phyloP scores from a whole-genome alignment of 2,888 invertebrate genomes.

The Chelonus formosanus region DNA sequence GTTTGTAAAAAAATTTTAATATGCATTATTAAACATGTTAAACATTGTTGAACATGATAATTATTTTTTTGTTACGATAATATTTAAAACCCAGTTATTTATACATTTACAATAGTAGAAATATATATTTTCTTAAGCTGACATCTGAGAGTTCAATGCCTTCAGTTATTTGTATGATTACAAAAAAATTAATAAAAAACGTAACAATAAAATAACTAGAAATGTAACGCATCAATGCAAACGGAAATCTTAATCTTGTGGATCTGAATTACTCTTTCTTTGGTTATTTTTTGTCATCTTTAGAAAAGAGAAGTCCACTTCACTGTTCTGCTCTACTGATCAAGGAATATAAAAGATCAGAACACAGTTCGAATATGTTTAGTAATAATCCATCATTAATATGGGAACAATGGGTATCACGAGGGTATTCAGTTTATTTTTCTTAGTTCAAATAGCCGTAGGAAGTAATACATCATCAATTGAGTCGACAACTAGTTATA shows the following conservation, averaged over 20 bases:
- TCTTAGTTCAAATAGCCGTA: not conserved
- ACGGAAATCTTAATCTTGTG: slow-evolving; percentile 40
- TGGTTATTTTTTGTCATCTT: slow-evolving; percentile 56
- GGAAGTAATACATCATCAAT: not conserved
- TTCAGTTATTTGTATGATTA: slow-evolving; percentile 19
- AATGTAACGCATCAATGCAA: slow-evolving; percentile 44
- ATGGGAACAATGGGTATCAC: slow-evolving; percentile 12
- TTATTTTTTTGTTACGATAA: too few species aligned
- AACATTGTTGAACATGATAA: too few species aligned
- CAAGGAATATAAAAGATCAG: slow-evolving; percentile 61
- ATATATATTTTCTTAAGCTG: too few species aligned
- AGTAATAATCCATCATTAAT: slow-evolving; percentile 52
- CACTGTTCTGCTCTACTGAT: slow-evolving; percentile 59
- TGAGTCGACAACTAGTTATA: too few species aligned
- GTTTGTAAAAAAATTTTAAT: too few species aligned
- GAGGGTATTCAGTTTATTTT: slow-evolving; percentile 4
- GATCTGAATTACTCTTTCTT: slow-evolving; percentile 55
- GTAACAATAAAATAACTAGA: not conserved
- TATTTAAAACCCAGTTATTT: too few species aligned
- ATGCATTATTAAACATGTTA: too few species aligned
- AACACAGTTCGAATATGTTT: slow-evolving; percentile 42
- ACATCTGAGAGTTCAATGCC: too few species aligned
- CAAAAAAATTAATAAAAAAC: not conserved
- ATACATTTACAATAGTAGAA: too few species aligned
- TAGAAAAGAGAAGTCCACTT: slow-evolving; percentile 59